Evolutionary conservation across 2,797 vertebrate species (phyloP).

Genomic region (Enteromius fasciolatus): DNA sequence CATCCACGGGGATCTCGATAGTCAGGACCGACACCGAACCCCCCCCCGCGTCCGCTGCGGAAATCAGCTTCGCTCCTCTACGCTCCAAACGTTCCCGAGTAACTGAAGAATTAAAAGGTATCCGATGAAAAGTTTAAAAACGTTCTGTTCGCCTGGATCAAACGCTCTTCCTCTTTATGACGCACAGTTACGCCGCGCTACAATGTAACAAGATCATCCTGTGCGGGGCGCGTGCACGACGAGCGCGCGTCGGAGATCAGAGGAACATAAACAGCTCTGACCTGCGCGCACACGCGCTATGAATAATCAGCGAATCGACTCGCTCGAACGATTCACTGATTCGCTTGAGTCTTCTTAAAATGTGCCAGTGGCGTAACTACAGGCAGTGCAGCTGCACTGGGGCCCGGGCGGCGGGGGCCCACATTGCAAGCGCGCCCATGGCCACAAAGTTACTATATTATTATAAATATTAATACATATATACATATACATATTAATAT

Average conservation of each 20-base stretch:
- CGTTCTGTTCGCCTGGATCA: background rate
- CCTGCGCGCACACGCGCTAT: slow-evolving; percentile 34
- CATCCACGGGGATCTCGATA: slow-evolving; percentile 45
- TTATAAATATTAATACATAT: no score
- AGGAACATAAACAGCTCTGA: slow-evolving; percentile 58
- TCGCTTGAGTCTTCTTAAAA: background rate
- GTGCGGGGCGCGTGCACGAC: slow-evolving; percentile 41
- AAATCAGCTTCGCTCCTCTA: slow-evolving; percentile 9
- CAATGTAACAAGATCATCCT: slow-evolving; percentile 42
- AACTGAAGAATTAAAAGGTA: background rate
- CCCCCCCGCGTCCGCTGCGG: slow-evolving; percentile 10
- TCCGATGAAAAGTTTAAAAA: slow-evolving; percentile 40
- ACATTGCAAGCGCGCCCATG: no score
- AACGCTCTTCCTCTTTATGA: slow-evolving; percentile 36
- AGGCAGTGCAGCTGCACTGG: no score
- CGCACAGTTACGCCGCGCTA: slow-evolving; percentile 43
- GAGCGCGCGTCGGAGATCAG: slow-evolving; percentile 46
- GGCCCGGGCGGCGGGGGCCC: no score
- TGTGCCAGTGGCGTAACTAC: no score
- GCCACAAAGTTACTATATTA: no score
- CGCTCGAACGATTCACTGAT: slow-evolving; percentile 11
- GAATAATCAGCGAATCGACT: slow-evolving; percentile 10
- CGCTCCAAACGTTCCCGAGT: background rate
- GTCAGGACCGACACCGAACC: slow-evolving; percentile 25
- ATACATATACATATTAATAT: no score